A percentile compares a stretch with the other conserved stretches of the same genome.
phyloP scores from a whole-genome alignment of 1,140 invertebrate genomes.

The Bombus soroeensis region DNA sequence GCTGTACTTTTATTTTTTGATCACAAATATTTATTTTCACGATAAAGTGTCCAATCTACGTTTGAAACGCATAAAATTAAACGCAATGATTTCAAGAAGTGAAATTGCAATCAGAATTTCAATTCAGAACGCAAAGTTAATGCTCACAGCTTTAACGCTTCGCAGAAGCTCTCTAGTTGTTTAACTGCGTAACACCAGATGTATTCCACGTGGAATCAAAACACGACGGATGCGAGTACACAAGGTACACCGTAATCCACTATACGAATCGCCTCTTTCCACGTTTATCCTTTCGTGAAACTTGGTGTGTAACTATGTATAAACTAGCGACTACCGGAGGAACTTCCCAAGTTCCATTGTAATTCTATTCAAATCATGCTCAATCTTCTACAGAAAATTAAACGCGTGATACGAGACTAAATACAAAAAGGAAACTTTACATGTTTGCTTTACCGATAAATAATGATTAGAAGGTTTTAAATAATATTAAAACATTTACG shows the following conservation, averaged over 20 bases:
- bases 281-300: slow-evolving; percentile 42
- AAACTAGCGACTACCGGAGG: slow-evolving; percentile 49
- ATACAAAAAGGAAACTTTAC: not conserved
- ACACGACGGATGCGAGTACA: not conserved
- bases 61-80: not conserved
- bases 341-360: not conserved
- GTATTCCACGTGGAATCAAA: slow-evolving; percentile 23
- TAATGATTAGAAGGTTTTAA: not conserved
- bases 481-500: not conserved
- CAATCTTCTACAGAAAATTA: not conserved
- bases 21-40: too few relatives aligned
- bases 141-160: not conserved
- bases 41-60: too few relatives aligned
- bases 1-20: too few relatives aligned
- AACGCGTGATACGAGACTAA: not conserved
- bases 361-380: not conserved
- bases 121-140: not conserved
- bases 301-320: slow-evolving; percentile 37
- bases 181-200: slow-evolving; percentile 12
- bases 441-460: not conserved
- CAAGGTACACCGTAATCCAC: slow-evolving; percentile 37
- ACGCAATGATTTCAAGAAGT: not conserved
- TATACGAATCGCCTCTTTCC: slow-evolving; percentile 31
- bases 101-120: slow-evolving; percentile 4
- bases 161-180: slow-evolving; percentile 10